phyloP scores from a whole-genome alignment of 2,113 vertebrate species.

The Anser cygnoides region DNA sequence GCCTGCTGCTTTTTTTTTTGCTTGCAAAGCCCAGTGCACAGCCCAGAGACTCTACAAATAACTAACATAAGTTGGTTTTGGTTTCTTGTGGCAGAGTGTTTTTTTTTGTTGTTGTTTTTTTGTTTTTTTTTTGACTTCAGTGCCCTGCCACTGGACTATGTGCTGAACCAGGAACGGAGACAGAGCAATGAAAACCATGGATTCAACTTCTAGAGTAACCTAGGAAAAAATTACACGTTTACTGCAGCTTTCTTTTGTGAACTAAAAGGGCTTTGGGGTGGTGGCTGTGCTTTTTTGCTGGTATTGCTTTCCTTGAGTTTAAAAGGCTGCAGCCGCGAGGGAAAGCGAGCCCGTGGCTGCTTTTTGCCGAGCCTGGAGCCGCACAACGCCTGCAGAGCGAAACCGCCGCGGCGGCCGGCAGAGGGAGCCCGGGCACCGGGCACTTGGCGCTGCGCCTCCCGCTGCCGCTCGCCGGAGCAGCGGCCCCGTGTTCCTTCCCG shows the following conservation, averaged over 20 bases:
- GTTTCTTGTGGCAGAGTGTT: neutral
- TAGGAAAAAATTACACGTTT: neutral
- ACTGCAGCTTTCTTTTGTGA: neutral
- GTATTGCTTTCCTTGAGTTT: neutral
- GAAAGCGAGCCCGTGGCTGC: too few species aligned
- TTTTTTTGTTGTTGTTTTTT: neutral
- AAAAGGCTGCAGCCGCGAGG: neutral
- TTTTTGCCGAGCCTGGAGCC: neutral
- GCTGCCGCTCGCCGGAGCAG: neutral
- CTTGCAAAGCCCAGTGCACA: neutral
- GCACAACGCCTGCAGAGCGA: too few species aligned
- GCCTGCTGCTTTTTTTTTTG: neutral
- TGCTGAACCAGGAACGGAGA: neutral
- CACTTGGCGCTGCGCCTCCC: neutral
- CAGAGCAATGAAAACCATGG: neutral
- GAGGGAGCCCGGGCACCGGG: neutral
- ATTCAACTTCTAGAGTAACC: neutral
- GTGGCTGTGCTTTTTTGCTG: neutral
- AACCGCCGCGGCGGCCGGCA: rapidly evolving
- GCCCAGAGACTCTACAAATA: neutral
- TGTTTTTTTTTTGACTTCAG: too few species aligned
- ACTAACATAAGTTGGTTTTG: neutral
- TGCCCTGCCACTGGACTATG: neutral
- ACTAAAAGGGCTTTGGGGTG: neutral
- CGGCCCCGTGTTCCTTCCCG: neutral